A percentile compares a stretch with the other conserved stretches of the same genome.
Evolutionary conservation across 1,140 invertebrate genomes (phyloP).

Genomic region (Cyphomyrmex costatus): DNA sequence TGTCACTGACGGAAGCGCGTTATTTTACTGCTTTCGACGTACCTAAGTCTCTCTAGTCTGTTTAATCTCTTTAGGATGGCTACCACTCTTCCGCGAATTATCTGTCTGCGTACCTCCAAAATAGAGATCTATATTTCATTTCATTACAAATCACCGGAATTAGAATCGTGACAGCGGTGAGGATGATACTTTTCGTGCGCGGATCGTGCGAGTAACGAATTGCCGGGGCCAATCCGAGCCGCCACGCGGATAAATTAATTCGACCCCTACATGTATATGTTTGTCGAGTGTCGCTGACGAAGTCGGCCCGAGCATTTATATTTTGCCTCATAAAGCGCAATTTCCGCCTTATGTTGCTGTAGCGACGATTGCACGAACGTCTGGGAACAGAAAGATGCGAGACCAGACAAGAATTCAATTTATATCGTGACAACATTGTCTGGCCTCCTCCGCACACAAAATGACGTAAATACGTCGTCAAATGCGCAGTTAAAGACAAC

Average conservation of each 20-base stretch:
- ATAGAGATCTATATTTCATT: slow-evolving; percentile 59
- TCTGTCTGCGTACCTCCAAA: slow-evolving; percentile 27
- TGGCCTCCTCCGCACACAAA: slow-evolving; percentile 1
- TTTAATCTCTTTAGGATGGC: slow-evolving; percentile 46
- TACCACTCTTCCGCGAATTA: slow-evolving; percentile 49
- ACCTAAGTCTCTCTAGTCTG: neutral
- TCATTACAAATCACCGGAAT: slow-evolving; percentile 59
- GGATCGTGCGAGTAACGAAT: slow-evolving; percentile 30
- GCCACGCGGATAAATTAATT: slow-evolving; percentile 52
- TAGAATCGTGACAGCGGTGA: slow-evolving; percentile 34
- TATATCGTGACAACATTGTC: slow-evolving; percentile 55
- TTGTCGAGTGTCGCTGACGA: slow-evolving; percentile 26
- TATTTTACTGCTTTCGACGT: slow-evolving; percentile 30
- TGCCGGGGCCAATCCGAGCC: slow-evolving; percentile 21
- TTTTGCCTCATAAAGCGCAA: slow-evolving; percentile 51
- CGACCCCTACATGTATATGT: neutral
- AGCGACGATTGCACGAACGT: slow-evolving; percentile 42
- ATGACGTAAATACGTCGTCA: neutral
- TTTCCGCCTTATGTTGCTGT: slow-evolving; percentile 56
- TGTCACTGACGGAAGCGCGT: slow-evolving; percentile 21
- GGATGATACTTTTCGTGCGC: slow-evolving; percentile 33
- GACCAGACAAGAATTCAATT: slow-evolving; percentile 71
- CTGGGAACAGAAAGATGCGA: slow-evolving; percentile 43
- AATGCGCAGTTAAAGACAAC: neutral
- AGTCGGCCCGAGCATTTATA: slow-evolving; percentile 44